Evolutionary conservation across 2,888 invertebrate species (phyloP).

Genomic region (Conops quadrifasciatus): DNA sequence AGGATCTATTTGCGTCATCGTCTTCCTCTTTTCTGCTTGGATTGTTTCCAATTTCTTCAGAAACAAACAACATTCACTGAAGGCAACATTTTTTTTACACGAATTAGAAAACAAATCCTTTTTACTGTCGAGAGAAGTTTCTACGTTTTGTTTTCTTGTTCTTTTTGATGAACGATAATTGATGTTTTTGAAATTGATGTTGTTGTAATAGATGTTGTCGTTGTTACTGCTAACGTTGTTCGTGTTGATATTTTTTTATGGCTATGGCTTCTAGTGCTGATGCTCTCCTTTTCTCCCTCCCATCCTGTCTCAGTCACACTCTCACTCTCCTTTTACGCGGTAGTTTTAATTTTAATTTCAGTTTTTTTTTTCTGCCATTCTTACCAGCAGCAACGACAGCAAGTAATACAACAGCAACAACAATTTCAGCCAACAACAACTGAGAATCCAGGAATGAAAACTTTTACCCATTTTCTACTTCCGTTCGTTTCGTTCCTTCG

Average conservation of each 20-base stretch:
- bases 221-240: constrained; percentile 18
- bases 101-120: too few species aligned
- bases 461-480: constrained; percentile 26
- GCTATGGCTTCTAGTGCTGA: background rate
- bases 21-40: too few species aligned
- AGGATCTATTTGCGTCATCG: too few species aligned
- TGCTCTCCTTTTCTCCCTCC: too few species aligned
- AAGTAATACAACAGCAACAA: background rate
- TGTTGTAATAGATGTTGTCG: background rate
- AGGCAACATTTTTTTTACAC: too few species aligned
- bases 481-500: background rate
- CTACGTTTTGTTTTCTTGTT: too few species aligned
- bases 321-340: too few species aligned
- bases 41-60: too few species aligned
- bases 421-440: background rate
- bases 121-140: too few species aligned
- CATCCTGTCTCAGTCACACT: too few species aligned
- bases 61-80: too few species aligned
- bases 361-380: constrained; percentile 24
- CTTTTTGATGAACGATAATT: background rate
- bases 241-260: constrained; percentile 11
- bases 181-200: background rate
- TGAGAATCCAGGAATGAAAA: background rate
- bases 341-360: constrained; percentile 35
- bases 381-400: background rate